Percentiles rank a stretch among this genome's conserved stretches.
Conservation (phyloP, 1,140 invertebrate species). For the Drosophila micromelanica region DNA sequence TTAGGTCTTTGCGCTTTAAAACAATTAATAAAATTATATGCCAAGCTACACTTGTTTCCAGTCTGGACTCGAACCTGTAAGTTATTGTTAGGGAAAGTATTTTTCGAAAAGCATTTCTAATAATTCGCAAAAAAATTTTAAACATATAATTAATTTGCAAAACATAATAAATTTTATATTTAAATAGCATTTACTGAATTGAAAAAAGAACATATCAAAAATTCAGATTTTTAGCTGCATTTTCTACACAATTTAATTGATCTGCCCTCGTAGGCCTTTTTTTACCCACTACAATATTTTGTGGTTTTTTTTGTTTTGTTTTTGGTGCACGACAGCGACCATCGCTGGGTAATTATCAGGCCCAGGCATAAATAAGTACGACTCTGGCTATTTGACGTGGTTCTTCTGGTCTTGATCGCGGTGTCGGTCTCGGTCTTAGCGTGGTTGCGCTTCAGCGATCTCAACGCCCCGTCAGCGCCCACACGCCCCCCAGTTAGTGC, state of each 20-base stretch:
- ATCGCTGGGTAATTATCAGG: slow-evolving; percentile 38
- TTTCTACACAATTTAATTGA: neutral
- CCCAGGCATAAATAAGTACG: slow-evolving; percentile 18
- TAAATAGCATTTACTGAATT: too few species aligned
- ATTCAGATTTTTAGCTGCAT: neutral
- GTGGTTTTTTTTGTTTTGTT: slow-evolving; percentile 9
- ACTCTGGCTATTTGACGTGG: slow-evolving; percentile 14
- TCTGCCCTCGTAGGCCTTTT: slow-evolving; percentile 13
- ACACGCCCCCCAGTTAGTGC: slow-evolving; percentile 47
- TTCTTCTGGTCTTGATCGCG: slow-evolving; percentile 47
- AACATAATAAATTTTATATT: too few species aligned
- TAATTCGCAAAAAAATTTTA: too few species aligned
- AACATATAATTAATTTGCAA: too few species aligned
- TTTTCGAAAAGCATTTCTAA: too few species aligned
- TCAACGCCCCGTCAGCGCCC: slow-evolving; percentile 51
- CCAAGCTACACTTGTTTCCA: too few species aligned
- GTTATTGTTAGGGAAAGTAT: too few species aligned
- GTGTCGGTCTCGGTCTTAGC: slow-evolving; percentile 52
- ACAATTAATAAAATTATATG: too few species aligned
- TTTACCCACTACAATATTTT: slow-evolving; percentile 1
- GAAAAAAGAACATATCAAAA: too few species aligned
- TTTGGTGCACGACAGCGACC: slow-evolving; percentile 5
- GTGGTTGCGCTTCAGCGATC: slow-evolving; percentile 67
- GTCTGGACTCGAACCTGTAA: too few species aligned
- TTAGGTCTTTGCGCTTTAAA: too few species aligned